Base-by-base conservation (phyloP, 2,797 vertebrate species). In the Mareca strepera region DNA sequence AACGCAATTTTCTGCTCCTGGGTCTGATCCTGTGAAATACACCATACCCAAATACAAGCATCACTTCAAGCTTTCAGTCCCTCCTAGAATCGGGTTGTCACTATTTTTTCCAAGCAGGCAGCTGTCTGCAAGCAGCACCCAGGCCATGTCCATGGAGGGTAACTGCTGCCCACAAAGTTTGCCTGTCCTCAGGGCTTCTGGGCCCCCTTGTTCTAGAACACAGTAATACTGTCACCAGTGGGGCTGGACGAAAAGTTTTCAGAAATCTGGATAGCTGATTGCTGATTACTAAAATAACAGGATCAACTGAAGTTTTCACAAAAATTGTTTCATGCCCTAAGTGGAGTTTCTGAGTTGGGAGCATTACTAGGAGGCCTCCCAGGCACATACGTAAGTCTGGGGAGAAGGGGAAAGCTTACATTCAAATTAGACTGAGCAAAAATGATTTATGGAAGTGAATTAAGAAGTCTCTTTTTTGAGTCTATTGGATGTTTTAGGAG, bases 111-210 rank as follows among this genome's bases (percentile, higher is more conserved):
- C 63, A 48, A 82, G 28, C 26, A 77, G 31, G 12, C 11, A 88
- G 22, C 7, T 17, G 31, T 75, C 56, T 76, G 33, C 37, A 79
- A 73, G 41, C 39, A 84, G 15, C n/a, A 79, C 59, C 17, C 17
- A 68, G 18, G n/a, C 0, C 0, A 31, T 4, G 4, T 4, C 10
- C 37, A 17, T 0, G 1, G 29, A 28, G 21, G 72, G 20, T 3
- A 46, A 48, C 21, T 82, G 37, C 1, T 92, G 29, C 18, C 18
- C 59, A 39, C 66, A 88, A 60, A 53, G 17, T 18, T 17, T 70
- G 23, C 12, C 35, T 53, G 29, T 52, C 64, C 68, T 35, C 23
- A 29, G 20, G 22, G 39, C 17, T 88, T 77, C 88, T 60, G 2
- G 1, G 50, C 44, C 35, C 44, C 17, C 41, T 35, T 73, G 23